These are phyloP conservation scores for Xyrichtys novacula DNA, from an alignment of 2,797 vertebrate genomes.

Conservation along the genomic window DNA sequence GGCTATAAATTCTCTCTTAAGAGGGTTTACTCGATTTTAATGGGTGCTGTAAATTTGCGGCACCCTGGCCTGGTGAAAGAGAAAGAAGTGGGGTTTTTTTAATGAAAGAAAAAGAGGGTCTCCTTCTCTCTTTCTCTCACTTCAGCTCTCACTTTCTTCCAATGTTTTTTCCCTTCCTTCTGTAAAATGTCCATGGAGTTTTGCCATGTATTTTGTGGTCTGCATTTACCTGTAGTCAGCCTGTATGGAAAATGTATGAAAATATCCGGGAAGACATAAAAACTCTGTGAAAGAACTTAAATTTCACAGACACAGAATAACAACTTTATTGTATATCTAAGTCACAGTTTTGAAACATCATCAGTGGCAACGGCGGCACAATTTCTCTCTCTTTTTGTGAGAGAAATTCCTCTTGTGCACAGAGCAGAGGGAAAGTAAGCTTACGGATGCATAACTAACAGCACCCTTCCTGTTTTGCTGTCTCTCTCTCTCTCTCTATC, in stretches of 20 bases:
- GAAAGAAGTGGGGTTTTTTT: constrained; percentile 69
- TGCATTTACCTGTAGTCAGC: constrained; percentile 69
- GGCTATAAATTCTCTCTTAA: constrained; percentile 84
- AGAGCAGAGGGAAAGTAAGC: constrained; percentile 24
- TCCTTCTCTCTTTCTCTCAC: constrained; percentile 33
- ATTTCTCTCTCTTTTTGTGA: constrained; percentile 2
- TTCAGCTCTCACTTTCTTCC: constrained; percentile 34
- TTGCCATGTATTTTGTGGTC: constrained; percentile 59
- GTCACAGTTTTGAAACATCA: constrained; percentile 53
- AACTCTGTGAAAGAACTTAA: constrained; percentile 37
- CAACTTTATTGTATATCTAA: constrained; percentile 43
- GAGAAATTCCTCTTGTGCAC: constrained; percentile 34
- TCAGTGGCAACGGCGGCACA: constrained; percentile 25
- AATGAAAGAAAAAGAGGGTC: no score
- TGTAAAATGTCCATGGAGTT: constrained; percentile 43
- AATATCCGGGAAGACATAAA: constrained; percentile 60
- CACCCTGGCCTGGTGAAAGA: constrained; percentile 62
- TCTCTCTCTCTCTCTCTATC: constrained; percentile 17
- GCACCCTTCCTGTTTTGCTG: constrained; percentile 11
- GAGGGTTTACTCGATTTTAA: constrained; percentile 86
- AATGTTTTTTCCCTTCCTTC: constrained; percentile 35
- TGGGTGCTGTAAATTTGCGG: constrained; percentile 81
- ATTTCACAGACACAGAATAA: constrained; percentile 44
- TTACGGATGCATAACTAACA: constrained; percentile 44
- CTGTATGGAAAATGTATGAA: constrained; percentile 63